Conservation (phyloP, 2,113 vertebrate genomes). For the Hippocampus barbouri region DNA sequence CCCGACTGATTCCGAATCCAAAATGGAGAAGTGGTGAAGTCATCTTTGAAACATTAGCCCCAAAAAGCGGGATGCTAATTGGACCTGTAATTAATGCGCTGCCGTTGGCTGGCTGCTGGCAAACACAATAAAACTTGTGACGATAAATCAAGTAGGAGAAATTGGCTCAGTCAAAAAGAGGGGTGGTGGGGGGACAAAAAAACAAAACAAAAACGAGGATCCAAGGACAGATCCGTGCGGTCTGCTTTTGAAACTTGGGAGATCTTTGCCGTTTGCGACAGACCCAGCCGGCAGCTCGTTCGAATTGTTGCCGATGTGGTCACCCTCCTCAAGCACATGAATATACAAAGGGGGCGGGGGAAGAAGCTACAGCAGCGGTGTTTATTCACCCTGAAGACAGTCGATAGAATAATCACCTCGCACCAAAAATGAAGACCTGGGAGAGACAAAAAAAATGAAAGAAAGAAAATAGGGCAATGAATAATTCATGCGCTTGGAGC, state of each 20-base stretch:
- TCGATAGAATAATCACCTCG: constrained; percentile 67
- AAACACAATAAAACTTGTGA: constrained; percentile 13
- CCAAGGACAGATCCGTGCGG: constrained; percentile 7
- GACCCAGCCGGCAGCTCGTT: constrained; percentile 38
- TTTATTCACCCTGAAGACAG: constrained; percentile 63
- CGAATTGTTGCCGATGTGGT: constrained; percentile 50
- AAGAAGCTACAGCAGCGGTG: constrained; percentile 32
- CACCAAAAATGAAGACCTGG: constrained; percentile 25
- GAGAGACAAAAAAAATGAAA: constrained; percentile 54
- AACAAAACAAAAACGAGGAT: not conserved
- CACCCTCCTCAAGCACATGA: constrained; percentile 36
- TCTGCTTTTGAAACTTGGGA: constrained; percentile 17
- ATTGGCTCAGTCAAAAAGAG: constrained; percentile 7
- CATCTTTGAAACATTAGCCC: not conserved
- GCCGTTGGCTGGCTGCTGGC: constrained; percentile 11
- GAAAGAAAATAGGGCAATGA: constrained; percentile 62
- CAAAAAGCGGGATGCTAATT: constrained; percentile 7
- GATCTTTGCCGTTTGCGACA: constrained; percentile 42
- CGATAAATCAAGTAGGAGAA: constrained; percentile 19
- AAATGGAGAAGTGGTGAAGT: too few relatives aligned
- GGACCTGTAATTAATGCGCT: constrained; percentile 16
- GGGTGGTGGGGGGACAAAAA: not conserved
- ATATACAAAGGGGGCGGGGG: constrained; percentile 30
- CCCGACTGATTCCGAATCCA: not conserved
- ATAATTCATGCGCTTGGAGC: constrained; percentile 57